Evolutionary conservation across 2,888 invertebrate species (phyloP), one percentile per base, ranked within the genome.

Genomic region (Drosophila sordidapex): DNA sequence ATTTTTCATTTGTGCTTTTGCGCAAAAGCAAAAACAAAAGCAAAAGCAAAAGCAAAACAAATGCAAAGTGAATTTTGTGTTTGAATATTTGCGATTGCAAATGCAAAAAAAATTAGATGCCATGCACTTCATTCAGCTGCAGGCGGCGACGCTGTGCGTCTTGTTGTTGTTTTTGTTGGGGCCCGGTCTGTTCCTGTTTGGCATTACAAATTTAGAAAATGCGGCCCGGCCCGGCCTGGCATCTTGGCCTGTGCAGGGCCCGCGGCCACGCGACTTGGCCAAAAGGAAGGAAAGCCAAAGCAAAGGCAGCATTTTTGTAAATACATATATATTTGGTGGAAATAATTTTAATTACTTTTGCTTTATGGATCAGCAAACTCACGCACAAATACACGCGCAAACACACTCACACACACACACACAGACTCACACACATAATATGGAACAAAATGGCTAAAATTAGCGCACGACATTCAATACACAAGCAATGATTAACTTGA

Each of bases 161-260:
- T 29, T 36, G 49, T 51, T 27, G 27, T 27, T 59, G 29, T 51
- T 51, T 13, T 51, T 27, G 33, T 51, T 35, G 71, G 49, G 36
- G 61, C 71, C 81, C 73, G 69, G 62, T 76, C 72, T 77, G 82
- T 81, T 87, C 81, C 81, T 82, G 85, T 87, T 83, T 79, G 87
- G 54, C 79, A 82, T 79, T 85, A 91, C 90, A 91, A 91, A 91
- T 87, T 91, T 91, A 91, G 91, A 91, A 90, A 90, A 89, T 83
- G 83, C 85, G 86, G 86, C 89, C 79, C 84, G 89, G 85, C 81
- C 83, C 81, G 90, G 89, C 82, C 76, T 40, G 76, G 69, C 70
- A 65, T 57, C 56, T 40, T 40, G 76, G 69, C 66, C 70, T 63
- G 77, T 15, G 46, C 8, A 15, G 58, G 61, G 66, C 60, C 40